Conservation (phyloP, 2,797 vertebrate species). For the Danio kyathit region DNA sequence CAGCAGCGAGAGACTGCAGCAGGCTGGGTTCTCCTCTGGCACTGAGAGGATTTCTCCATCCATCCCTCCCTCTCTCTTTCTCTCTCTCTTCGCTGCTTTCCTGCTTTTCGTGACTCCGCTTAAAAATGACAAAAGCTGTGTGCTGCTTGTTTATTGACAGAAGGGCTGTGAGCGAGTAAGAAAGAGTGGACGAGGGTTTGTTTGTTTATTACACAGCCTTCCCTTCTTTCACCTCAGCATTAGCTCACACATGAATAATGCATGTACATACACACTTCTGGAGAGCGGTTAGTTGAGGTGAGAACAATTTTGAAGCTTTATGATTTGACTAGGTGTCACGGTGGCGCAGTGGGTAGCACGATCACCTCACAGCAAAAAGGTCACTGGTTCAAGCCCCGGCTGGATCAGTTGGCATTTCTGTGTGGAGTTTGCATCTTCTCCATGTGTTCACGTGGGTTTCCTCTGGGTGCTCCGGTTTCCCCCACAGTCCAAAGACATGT, state of each 20-base stretch:
- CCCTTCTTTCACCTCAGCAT: not conserved
- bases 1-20: slow-evolving; percentile 44
- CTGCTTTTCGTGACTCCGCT: slow-evolving; percentile 12
- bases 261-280: slow-evolving; percentile 21
- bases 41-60: slow-evolving; percentile 20
- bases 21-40: slow-evolving; percentile 50
- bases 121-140: slow-evolving; percentile 38
- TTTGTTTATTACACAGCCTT: slow-evolving; percentile 29
- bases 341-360: too few species aligned
- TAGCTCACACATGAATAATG: slow-evolving; percentile 7
- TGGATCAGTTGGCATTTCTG: too few species aligned
- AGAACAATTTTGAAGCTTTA: not conserved
- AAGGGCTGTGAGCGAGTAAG: slow-evolving; percentile 34
- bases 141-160: slow-evolving; percentile 10
- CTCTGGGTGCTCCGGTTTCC: too few species aligned
- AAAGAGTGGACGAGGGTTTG: not conserved
- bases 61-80: not conserved
- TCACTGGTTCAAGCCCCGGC: too few species aligned
- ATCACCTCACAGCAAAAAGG: too few species aligned
- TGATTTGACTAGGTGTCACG: too few species aligned
- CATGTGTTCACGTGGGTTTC: too few species aligned
- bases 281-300: not conserved
- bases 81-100: not conserved
- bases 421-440: too few species aligned
- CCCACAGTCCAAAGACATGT: too few species aligned